Evolutionary conservation across 2,888 invertebrate genomes (phyloP).

Genomic region (Athalia rosae): DNA sequence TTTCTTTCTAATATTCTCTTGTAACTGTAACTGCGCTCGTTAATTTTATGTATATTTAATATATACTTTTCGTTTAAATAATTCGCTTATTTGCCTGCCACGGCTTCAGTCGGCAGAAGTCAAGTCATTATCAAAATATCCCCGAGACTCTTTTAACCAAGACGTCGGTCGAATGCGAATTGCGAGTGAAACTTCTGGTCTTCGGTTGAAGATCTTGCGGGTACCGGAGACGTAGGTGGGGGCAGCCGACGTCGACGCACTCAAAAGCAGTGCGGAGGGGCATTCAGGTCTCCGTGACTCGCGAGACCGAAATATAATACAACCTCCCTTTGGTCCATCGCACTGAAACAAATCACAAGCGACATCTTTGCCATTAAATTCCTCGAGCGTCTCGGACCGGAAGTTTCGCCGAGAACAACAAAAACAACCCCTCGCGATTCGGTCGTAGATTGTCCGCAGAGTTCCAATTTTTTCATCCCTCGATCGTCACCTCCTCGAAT

Average conservation of each 20-base stretch:
- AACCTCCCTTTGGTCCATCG: slow-evolving; percentile 15
- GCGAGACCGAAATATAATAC: slow-evolving; percentile 39
- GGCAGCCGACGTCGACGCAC: slow-evolving; percentile 45
- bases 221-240: slow-evolving; percentile 42
- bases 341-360: background rate
- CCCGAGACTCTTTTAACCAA: slow-evolving; percentile 78
- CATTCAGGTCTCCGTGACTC: slow-evolving; percentile 52
- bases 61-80: slow-evolving; percentile 47
- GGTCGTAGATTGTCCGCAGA: too few relatives aligned
- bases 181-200: slow-evolving; percentile 85
- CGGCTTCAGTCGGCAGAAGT: slow-evolving; percentile 81
- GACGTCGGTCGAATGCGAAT: slow-evolving; percentile 96
- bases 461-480: too few relatives aligned
- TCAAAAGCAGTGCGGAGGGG: slow-evolving; percentile 56
- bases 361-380: slow-evolving; percentile 23
- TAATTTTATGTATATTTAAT: slow-evolving; percentile 48
- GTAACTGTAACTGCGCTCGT: slow-evolving; percentile 42
- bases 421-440: too few relatives aligned
- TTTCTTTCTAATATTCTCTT: slow-evolving; percentile 46
- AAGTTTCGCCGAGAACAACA: too few relatives aligned
- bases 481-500: too few relatives aligned
- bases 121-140: slow-evolving; percentile 84
- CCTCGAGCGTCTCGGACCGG: background rate
- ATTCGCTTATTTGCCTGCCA: slow-evolving; percentile 69
- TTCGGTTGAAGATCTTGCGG: slow-evolving; percentile 67